These are phyloP conservation scores for Trichogramma evanescens DNA, from an alignment of 2,888 invertebrate species.

Conservation along the genomic window DNA sequence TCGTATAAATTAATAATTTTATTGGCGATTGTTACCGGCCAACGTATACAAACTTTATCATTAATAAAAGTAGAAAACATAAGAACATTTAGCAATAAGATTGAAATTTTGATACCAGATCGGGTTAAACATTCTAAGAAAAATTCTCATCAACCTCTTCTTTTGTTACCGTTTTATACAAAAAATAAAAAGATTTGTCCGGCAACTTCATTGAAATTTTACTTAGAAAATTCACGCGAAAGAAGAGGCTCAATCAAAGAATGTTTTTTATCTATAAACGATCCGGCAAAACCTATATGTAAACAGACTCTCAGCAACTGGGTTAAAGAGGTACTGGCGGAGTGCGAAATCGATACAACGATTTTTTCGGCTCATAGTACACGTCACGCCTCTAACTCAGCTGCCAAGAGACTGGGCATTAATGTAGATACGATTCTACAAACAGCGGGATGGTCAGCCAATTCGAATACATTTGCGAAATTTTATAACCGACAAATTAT, in stretches of 20 bases:
- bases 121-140: neutral
- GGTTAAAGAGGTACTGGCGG: neutral
- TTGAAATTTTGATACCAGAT: neutral
- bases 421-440: neutral
- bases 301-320: neutral
- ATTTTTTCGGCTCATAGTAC: neutral
- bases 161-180: neutral
- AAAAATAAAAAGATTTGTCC: neutral
- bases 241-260: neutral
- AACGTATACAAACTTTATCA: neutral
- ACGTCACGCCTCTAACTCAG: neutral
- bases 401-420: neutral
- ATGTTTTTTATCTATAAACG: neutral
- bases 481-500: neutral
- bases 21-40: conserved; percentile 9
- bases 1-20: conserved; percentile 14
- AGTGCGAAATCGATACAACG: neutral
- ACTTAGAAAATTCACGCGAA: neutral
- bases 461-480: neutral
- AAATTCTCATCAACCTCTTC: neutral
- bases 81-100: neutral
- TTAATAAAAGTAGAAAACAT: neutral
- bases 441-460: neutral
- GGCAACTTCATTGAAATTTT: neutral
- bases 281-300: neutral